Evolutionary conservation across 92 coral and sea anemone genomes (phyloP).

Genomic region (Porites divaricata): DNA sequence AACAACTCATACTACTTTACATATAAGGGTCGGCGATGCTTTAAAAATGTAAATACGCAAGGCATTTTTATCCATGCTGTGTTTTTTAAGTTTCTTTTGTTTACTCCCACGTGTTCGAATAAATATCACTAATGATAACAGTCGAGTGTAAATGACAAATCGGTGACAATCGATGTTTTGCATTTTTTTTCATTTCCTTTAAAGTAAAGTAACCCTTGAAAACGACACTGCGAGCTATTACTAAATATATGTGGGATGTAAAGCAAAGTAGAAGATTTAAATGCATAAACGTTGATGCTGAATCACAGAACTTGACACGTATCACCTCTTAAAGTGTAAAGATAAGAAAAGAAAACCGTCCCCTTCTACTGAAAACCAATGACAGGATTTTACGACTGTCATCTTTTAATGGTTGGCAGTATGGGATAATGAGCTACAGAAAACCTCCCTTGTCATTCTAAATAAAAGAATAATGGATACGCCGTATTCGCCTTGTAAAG

Average conservation of each 20-base stretch:
- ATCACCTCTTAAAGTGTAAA: background rate
- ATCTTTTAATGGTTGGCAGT: slow-evolving; percentile 17
- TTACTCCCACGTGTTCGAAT: slow-evolving; percentile 22
- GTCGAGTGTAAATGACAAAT: background rate
- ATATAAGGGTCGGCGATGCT: slow-evolving; percentile 18
- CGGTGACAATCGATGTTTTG: background rate
- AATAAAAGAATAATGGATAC: slow-evolving; percentile 7
- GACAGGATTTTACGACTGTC: slow-evolving; percentile 15
- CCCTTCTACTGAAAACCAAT: slow-evolving; percentile 9
- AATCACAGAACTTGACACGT: slow-evolving; percentile 7
- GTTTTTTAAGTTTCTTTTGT: slow-evolving; percentile 21
- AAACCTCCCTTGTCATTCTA: slow-evolving; percentile 5
- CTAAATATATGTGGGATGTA: background rate
- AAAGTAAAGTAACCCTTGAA: background rate
- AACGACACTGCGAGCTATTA: background rate
- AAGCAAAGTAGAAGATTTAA: background rate
- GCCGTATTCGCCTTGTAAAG: background rate
- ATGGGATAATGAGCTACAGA: slow-evolving; percentile 1
- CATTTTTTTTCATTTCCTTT: slow-evolving; percentile 1
- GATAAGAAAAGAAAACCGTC: background rate
- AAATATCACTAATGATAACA: background rate
- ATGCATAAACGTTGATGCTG: slow-evolving; percentile 3
- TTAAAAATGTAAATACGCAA: slow-evolving; percentile 8
- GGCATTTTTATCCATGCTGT: slow-evolving; percentile 13
- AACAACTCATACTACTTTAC: background rate